Evolutionary conservation across 1,140 invertebrate species (phyloP), one percentile per base, ranked within the genome.

Genomic region (Lineus longissimus): DNA sequence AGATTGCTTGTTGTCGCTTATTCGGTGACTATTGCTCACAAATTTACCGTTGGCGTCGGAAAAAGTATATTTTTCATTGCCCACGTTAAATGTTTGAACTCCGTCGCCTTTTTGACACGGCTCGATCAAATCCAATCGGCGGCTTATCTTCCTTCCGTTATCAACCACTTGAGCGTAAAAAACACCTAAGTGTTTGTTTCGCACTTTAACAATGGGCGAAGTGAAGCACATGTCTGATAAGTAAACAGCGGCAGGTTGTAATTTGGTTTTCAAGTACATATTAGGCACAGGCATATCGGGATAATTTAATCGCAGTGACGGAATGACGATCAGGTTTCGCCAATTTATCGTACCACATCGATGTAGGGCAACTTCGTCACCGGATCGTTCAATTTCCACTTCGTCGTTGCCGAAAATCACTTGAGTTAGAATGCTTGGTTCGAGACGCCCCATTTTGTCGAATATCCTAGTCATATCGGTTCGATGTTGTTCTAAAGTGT

Each of bases 191-290:
- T 43, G 40, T 43, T 43, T 43, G 40, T 43, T 43, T 43, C 40
- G 11, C 40, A 43, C 40, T 43, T 43, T 43, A 43, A 43, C 40
- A 43, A 43, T 43, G 40, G 40, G 40, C 11, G 40, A 43, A 43
- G 40, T 43, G 40, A 43, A 43, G 40, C 40, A 43, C 40, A 43
- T 43, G 19, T 43, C 40, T 13, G 40, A 43, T 43, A 43, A 43
- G 40, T 43, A 43, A 43, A 43, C 40, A 43, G 40, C 40, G 40
- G 40, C 40, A 43, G 40, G 40, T 43, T 43, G 40, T 43, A 43
- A 43, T 43, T 43, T 43, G 40, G 40, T 43, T 43, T 43, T 43
- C 40, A 43, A 43, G 40, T 43, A 43, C 40, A 43, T 43, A 43
- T 43, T 43, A 11, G 40, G 40, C 40, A 43, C 40, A 19, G 40